These are phyloP conservation scores for Harpagoxenus sublaevis DNA, from an alignment of 2,888 invertebrate genomes.

Conservation along the genomic window DNA sequence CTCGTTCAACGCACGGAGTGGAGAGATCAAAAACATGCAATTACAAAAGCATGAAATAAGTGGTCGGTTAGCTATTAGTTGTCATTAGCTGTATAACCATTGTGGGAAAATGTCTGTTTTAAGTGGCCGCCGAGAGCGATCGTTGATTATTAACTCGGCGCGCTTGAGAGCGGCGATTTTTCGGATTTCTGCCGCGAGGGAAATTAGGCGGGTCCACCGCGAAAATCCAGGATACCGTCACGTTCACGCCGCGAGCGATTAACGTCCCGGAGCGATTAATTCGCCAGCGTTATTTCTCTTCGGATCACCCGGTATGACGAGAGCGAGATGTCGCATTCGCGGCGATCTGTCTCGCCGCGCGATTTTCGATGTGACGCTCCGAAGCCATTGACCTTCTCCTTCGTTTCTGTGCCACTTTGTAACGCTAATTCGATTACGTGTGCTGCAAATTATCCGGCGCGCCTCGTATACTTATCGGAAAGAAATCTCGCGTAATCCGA, in stretches of 20 bases:
- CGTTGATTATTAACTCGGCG: neutral
- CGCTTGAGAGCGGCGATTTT: neutral
- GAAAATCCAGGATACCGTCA: neutral
- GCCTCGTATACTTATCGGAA: neutral
- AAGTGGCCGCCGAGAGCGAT: neutral
- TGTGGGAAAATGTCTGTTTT: constrained; percentile 12
- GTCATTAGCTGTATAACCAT: constrained; percentile 12
- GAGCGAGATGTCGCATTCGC: neutral
- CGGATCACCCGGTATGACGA: constrained; percentile 2
- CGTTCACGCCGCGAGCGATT: neutral
- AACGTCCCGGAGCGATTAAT: neutral
- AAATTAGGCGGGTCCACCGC: neutral
- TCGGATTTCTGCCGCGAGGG: neutral
- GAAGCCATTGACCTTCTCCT: constrained; percentile 52
- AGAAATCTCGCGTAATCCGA: neutral
- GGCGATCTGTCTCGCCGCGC: neutral
- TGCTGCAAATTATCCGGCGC: constrained; percentile 22
- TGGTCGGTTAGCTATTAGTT: neutral
- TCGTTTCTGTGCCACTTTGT: constrained; percentile 47
- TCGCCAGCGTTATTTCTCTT: neutral
- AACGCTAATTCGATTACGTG: constrained; percentile 52
- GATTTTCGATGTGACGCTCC: constrained; percentile 41
- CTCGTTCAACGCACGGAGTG: neutral
- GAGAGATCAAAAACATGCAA: neutral
- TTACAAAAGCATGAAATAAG: neutral